phyloP scores from a whole-genome alignment of 2,797 vertebrate genomes.

The Gallinago stenura region DNA sequence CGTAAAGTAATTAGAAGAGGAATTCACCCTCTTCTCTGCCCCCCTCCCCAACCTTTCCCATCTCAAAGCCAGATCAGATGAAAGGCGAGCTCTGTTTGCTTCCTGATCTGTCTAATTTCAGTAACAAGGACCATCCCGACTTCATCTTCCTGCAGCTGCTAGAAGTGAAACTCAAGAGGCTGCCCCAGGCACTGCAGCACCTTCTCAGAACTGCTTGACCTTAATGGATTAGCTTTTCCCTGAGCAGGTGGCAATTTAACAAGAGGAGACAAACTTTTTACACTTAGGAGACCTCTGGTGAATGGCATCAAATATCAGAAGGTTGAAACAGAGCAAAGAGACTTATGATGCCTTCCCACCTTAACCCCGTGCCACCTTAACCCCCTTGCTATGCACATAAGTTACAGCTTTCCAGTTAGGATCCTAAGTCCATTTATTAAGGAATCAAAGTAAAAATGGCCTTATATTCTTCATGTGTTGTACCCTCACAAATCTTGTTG shows the following conservation, averaged over 20 bases:
- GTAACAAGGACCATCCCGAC: slow-evolving; percentile 88
- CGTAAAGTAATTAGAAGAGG: slow-evolving; percentile 94
- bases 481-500: slow-evolving; percentile 42
- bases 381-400: slow-evolving; percentile 2
- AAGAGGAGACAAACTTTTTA: slow-evolving; percentile 82
- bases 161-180: slow-evolving; percentile 87
- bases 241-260: slow-evolving; percentile 84
- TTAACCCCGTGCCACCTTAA: slow-evolving; percentile 45
- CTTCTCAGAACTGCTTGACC: slow-evolving; percentile 80
- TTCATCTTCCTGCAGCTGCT: slow-evolving; percentile 89
- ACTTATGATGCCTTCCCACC: slow-evolving; percentile 32
- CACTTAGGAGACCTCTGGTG: slow-evolving; percentile 75
- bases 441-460: slow-evolving; percentile 56
- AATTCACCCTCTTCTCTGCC: slow-evolving; percentile 83
- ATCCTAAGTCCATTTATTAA: slow-evolving; percentile 43
- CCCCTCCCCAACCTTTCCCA: slow-evolving; percentile 67
- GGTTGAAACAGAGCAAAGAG: slow-evolving; percentile 38
- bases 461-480: slow-evolving; percentile 8
- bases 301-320: slow-evolving; percentile 75
- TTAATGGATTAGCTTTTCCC: slow-evolving; percentile 91
- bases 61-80: slow-evolving; percentile 86
- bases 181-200: slow-evolving; percentile 81
- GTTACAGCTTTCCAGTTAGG: slow-evolving; percentile 16
- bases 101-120: slow-evolving; percentile 95
- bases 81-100: slow-evolving; percentile 93